Percentiles rank a stretch among this genome's conserved stretches.
Conservation (phyloP, 2,797 vertebrate species). For the Danio jaintianensis region DNA sequence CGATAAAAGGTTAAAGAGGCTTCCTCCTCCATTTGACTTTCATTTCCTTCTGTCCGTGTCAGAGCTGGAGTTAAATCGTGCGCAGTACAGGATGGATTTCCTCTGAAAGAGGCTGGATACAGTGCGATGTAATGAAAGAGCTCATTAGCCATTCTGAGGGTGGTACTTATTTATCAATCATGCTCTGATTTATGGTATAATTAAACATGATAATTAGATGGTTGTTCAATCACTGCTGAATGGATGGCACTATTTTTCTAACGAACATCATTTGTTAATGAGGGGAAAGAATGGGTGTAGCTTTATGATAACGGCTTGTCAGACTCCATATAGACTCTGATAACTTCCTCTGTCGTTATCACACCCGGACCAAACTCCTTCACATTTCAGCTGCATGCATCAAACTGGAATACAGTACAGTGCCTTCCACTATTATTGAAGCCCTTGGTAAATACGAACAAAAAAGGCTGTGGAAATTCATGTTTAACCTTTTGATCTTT, state of each 20-base stretch:
- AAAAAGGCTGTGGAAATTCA: too few relatives aligned
- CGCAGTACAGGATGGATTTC: slow-evolving; percentile 22
- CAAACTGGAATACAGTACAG: not conserved
- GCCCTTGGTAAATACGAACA: too few relatives aligned
- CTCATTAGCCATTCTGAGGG: slow-evolving; percentile 54
- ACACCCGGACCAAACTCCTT: slow-evolving; percentile 32
- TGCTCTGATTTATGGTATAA: slow-evolving; percentile 59
- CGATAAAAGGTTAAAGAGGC: not conserved
- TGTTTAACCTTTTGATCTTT: too few relatives aligned
- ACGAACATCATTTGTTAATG: slow-evolving; percentile 63
- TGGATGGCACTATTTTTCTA: slow-evolving; percentile 60
- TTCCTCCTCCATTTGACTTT: slow-evolving; percentile 17
- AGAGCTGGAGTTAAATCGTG: slow-evolving; percentile 20
- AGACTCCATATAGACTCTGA: slow-evolving; percentile 39
- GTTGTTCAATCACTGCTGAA: slow-evolving; percentile 61
- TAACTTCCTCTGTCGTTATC: slow-evolving; percentile 51
- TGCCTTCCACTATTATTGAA: too few relatives aligned
- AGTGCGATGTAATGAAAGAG: slow-evolving; percentile 44
- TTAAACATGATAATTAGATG: slow-evolving; percentile 63
- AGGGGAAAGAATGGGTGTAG: slow-evolving; percentile 56
- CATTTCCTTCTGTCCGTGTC: slow-evolving; percentile 10
- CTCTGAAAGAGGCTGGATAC: slow-evolving; percentile 41
- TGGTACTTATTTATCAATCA: slow-evolving; percentile 59
- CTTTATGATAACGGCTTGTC: slow-evolving; percentile 57
- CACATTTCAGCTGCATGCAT: slow-evolving; percentile 3